These are phyloP conservation scores for Aurelia aurita DNA, from an alignment of 30 jellyfish, hydroid and myxozoan species.

Conservation along the genomic window DNA sequence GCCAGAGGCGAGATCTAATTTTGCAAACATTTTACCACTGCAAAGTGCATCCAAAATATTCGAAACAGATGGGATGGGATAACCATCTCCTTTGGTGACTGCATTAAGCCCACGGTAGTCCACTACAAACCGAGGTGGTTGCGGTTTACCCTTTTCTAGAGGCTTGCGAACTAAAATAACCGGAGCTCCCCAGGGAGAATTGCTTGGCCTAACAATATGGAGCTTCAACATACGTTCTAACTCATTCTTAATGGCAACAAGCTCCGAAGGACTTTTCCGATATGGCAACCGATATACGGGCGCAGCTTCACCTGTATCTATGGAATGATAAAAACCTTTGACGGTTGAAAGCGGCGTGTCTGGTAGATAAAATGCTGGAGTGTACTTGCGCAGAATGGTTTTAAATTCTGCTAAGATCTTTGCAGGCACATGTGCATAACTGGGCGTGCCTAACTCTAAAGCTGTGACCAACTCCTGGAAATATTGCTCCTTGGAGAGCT, in stretches of 20 bases:
- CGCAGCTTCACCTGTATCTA: neutral
- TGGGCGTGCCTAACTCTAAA: too few species aligned
- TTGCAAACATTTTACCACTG: slow-evolving; percentile 17
- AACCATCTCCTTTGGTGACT: slow-evolving; percentile 36
- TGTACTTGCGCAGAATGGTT: too few species aligned
- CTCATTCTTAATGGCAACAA: neutral
- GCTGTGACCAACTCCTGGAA: too few species aligned
- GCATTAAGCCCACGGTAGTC: slow-evolving; percentile 20
- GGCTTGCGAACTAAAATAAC: neutral
- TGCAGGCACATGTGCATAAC: too few species aligned
- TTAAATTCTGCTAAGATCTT: too few species aligned
- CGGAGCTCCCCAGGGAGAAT: slow-evolving; percentile 29
- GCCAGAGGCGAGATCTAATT: slow-evolving; percentile 18
- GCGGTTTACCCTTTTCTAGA: slow-evolving; percentile 17
- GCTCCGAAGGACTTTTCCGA: slow-evolving; percentile 34
- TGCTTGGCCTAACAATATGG: neutral
- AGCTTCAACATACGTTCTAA: neutral
- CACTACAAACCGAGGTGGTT: slow-evolving; percentile 33
- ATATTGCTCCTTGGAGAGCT: too few species aligned
- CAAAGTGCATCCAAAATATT: slow-evolving; percentile 1
- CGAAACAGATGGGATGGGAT: slow-evolving; percentile 33
- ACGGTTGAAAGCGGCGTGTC: too few species aligned
- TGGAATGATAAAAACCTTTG: too few species aligned
- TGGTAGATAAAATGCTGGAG: too few species aligned
- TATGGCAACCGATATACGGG: neutral